These are phyloP conservation scores for Paralichthys olivaceus DNA, from an alignment of 2,113 vertebrate genomes.

Conservation along the genomic window DNA sequence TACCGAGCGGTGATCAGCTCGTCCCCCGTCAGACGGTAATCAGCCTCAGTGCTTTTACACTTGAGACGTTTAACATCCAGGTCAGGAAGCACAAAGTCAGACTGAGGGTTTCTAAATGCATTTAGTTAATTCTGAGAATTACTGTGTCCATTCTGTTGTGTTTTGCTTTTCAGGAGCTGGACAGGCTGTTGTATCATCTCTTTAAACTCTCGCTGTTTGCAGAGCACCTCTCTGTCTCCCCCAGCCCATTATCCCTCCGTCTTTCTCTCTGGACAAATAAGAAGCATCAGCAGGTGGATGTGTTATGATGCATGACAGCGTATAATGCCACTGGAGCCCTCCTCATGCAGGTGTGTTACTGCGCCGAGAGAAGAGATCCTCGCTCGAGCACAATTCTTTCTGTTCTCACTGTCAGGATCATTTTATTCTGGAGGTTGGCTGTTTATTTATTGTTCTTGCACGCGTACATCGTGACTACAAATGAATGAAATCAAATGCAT, in stretches of 20 bases:
- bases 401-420: too few species aligned
- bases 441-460: background rate
- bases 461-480: background rate
- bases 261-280: background rate
- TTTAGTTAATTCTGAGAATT: background rate
- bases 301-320: background rate
- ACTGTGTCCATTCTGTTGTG: too few species aligned
- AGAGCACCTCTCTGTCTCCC: background rate
- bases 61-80: too few species aligned
- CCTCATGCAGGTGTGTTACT: background rate
- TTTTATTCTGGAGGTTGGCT: too few species aligned
- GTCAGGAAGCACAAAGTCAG: too few species aligned
- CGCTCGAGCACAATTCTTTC: too few species aligned
- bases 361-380: too few species aligned
- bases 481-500: background rate
- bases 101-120: background rate
- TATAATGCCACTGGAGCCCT: background rate
- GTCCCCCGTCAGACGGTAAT: background rate
- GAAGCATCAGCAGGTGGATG: background rate
- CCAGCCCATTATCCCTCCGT: background rate
- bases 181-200: background rate
- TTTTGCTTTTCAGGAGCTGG: too few species aligned
- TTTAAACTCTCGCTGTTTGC: background rate
- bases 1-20: background rate
- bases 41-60: too few species aligned